Conservation (phyloP, 2,888 invertebrate species). For the Dorcus parallelipipedus region DNA sequence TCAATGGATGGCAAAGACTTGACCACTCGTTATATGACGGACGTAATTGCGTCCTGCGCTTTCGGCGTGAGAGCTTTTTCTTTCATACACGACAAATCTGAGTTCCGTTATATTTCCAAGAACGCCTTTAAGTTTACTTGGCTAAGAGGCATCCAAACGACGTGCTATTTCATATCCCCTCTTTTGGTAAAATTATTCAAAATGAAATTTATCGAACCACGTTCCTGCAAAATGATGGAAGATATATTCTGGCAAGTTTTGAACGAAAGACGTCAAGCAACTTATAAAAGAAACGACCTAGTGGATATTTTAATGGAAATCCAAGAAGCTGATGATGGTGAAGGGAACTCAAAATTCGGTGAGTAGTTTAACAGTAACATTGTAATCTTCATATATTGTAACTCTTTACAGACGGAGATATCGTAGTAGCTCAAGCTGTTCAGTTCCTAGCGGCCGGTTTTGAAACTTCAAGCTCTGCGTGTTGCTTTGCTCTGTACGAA, state of each 20-base stretch:
- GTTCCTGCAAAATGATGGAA: constrained; percentile 9
- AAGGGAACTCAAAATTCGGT: no score
- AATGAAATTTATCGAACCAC: constrained; percentile 13
- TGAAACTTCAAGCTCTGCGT: constrained; percentile 7
- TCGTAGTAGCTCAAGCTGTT: constrained; percentile 6
- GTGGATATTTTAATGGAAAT: constrained; percentile 47
- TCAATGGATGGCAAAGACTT: constrained; percentile 29
- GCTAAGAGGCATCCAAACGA: constrained; percentile 22
- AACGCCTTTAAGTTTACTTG: constrained; percentile 35
- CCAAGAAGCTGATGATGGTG: no score
- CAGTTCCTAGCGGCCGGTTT: constrained; percentile 11
- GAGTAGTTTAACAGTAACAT: no score
- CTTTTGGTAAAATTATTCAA: constrained; percentile 22
- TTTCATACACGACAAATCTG: constrained; percentile 35
- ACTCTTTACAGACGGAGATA: background rate
- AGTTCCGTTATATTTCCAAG: constrained; percentile 38
- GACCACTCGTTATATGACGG: constrained; percentile 42
- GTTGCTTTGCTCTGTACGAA: constrained; percentile 10
- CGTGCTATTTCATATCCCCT: constrained; percentile 23
- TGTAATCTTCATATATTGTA: background rate
- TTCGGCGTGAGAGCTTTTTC: constrained; percentile 45
- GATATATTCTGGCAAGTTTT: constrained; percentile 14
- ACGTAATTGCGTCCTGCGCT: constrained; percentile 45
- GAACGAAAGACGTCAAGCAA: constrained; percentile 32
- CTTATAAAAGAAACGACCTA: constrained; percentile 46